Conservation (phyloP, 1,140 invertebrate species). For the Zaprionus gabonicus region DNA sequence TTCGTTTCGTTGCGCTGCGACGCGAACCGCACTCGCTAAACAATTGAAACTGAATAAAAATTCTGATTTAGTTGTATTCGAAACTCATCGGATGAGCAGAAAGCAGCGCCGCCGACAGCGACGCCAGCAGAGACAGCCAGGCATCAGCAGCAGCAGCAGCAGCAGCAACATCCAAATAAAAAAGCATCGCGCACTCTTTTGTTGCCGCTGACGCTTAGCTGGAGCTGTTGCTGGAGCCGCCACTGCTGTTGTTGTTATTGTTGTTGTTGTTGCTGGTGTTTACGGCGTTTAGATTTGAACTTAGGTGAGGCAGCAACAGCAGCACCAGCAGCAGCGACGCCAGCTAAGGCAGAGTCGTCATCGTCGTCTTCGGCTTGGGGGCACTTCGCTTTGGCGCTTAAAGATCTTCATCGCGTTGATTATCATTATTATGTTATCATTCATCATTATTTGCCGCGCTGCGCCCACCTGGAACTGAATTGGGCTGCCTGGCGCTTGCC, state of each 20-base stretch:
- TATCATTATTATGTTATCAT: conserved; percentile 65
- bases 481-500: conserved; percentile 32
- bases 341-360: conserved; percentile 5
- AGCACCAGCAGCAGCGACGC: conserved; percentile 10
- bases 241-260: conserved; percentile 13
- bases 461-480: conserved; percentile 41
- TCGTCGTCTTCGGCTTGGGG: conserved; percentile 18
- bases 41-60: conserved; percentile 84
- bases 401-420: conserved; percentile 68
- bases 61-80: conserved; percentile 84
- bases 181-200: conserved; percentile 62
- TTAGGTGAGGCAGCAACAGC: conserved; percentile 14
- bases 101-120: conserved; percentile 38
- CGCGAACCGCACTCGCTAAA: conserved; percentile 83
- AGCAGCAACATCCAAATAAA: conserved; percentile 35
- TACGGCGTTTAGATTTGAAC: conserved; percentile 63
- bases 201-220: conserved; percentile 37
- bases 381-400: conserved; percentile 35
- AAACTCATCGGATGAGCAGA: conserved; percentile 81
- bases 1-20: conserved; percentile 46
- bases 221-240: not conserved
- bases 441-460: conserved; percentile 48
- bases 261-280: conserved; percentile 48
- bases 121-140: conserved; percentile 12
- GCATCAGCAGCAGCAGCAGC: conserved; percentile 2